These are phyloP conservation scores for Drosophila orena DNA, from an alignment of 1,140 invertebrate genomes.

Conservation along the genomic window DNA sequence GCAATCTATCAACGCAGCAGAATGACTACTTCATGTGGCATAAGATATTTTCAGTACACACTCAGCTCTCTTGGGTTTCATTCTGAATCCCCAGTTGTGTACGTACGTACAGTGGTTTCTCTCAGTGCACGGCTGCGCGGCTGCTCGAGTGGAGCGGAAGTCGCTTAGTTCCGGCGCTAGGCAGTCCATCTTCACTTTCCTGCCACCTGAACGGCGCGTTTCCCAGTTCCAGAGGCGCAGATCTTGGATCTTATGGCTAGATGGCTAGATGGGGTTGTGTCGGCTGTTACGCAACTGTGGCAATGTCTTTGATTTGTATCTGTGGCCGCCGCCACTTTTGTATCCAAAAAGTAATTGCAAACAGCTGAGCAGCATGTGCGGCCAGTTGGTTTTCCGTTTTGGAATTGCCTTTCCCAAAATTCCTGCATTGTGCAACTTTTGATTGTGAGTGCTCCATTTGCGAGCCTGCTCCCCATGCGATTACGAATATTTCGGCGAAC, in stretches of 20 bases:
- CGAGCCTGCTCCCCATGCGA: constrained; percentile 12
- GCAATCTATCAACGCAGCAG: too few relatives aligned
- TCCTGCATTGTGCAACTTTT: constrained; percentile 33
- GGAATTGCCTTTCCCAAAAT: constrained; percentile 35
- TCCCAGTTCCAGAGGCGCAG: constrained; percentile 10
- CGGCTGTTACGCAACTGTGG: constrained; percentile 66
- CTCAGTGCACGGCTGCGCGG: constrained; percentile 6
- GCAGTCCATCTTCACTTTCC: constrained; percentile 56
- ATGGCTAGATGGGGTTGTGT: not conserved
- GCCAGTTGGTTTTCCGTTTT: constrained; percentile 45
- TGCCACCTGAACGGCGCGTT: constrained; percentile 57
- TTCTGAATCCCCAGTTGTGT: not conserved
- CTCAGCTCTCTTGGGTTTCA: not conserved
- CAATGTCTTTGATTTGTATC: constrained; percentile 67
- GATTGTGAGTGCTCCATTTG: constrained; percentile 19
- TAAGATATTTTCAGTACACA: fast-evolving
- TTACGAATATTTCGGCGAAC: not conserved
- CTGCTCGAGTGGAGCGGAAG: constrained; percentile 56
- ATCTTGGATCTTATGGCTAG: constrained; percentile 3
- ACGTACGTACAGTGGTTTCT: not conserved
- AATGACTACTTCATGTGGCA: too few relatives aligned
- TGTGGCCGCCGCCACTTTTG: constrained; percentile 29
- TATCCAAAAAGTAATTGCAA: constrained; percentile 69
- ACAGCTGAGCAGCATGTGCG: constrained; percentile 76
- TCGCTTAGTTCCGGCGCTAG: constrained; percentile 70